A percentile compares a stretch with the other conserved stretches of the same genome.
phyloP scores from a whole-genome alignment of 2,113 vertebrate genomes.

The Sphaerodactylus townsendi region DNA sequence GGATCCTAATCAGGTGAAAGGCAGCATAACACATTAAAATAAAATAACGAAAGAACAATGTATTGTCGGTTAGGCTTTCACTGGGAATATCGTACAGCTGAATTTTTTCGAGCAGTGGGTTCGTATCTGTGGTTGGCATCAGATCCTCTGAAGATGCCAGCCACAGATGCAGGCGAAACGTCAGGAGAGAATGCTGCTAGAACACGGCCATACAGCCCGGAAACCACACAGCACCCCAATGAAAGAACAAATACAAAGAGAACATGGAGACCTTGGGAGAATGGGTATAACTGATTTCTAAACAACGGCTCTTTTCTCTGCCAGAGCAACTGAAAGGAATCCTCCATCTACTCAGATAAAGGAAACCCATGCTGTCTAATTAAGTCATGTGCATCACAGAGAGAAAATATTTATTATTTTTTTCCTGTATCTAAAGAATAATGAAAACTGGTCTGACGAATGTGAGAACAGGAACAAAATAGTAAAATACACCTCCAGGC shows the following conservation, averaged over 20 bases:
- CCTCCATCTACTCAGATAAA: neutral
- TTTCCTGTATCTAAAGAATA: slow-evolving; percentile 34
- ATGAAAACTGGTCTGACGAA: slow-evolving; percentile 19
- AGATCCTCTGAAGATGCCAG: too few relatives aligned
- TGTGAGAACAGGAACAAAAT: slow-evolving; percentile 1
- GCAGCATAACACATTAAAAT: too few relatives aligned
- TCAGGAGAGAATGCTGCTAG: too few relatives aligned
- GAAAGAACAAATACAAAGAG: neutral
- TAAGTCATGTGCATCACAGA: neutral
- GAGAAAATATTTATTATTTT: slow-evolving; percentile 29
- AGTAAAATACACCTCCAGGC: neutral
- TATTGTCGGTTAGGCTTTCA: too few relatives aligned
- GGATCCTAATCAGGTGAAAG: too few relatives aligned
- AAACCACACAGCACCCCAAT: too few relatives aligned
- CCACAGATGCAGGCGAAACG: too few relatives aligned
- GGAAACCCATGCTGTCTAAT: slow-evolving; percentile 5
- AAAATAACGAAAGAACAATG: too few relatives aligned
- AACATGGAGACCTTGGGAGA: neutral
- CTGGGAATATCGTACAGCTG: too few relatives aligned
- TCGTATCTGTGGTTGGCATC: too few relatives aligned
- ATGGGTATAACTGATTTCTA: neutral
- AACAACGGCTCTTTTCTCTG: neutral
- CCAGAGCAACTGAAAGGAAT: neutral
- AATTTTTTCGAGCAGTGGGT: too few relatives aligned
- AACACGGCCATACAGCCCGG: too few relatives aligned